These are phyloP conservation scores for Tringa solitaria DNA, from an alignment of 2,113 vertebrate genomes.

Conservation along the genomic window DNA sequence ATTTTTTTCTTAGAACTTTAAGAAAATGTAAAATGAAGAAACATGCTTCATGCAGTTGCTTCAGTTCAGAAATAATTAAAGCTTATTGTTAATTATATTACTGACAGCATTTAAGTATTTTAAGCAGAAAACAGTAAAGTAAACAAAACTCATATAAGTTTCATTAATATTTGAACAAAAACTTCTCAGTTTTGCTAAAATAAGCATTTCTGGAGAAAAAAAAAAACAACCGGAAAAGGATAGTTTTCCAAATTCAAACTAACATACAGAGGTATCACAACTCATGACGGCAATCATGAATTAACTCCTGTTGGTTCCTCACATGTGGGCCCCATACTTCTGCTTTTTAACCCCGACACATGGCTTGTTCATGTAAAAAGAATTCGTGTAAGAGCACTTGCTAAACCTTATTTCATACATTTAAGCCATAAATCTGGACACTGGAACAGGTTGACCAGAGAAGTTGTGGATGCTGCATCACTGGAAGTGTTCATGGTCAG, in stretches of 20 bases:
- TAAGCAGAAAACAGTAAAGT: neutral
- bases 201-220: neutral
- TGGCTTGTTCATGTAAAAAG: neutral
- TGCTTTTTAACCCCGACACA: accelerated
- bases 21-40: neutral
- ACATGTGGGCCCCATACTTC: too few relatives aligned
- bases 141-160: neutral
- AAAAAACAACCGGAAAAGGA: neutral
- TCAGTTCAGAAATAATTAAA: neutral
- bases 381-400: neutral
- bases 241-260: neutral
- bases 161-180: neutral
- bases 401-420: neutral
- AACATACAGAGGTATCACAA: neutral
- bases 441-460: neutral
- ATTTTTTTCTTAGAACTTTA: neutral
- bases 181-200: neutral
- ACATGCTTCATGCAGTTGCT: neutral
- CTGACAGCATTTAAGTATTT: neutral
- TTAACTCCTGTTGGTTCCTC: neutral
- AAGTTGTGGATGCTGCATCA: accelerated
- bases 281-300: neutral
- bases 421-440: neutral
- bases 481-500: neutral
- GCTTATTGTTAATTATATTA: neutral